Conservation (phyloP, 64 coral and sea anemone species). For the Porites lutea region DNA sequence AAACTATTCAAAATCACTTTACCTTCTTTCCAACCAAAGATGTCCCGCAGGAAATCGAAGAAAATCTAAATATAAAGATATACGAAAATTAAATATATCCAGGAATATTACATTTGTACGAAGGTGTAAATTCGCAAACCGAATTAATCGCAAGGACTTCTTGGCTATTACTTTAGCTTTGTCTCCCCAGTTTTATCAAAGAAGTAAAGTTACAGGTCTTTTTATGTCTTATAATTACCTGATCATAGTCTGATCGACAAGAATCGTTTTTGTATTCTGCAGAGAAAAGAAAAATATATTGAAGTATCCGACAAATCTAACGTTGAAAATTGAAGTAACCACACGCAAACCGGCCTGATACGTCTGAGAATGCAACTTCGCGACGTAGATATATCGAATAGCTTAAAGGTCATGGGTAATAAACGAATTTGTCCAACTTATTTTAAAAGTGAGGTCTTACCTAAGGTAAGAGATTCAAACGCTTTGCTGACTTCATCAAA, state of each 20-base stretch:
- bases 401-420: not conserved
- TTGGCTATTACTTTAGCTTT: not conserved
- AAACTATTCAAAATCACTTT: not conserved
- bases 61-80: slow-evolving; percentile 43
- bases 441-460: slow-evolving; percentile 16
- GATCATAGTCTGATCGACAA: not conserved
- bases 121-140: not conserved
- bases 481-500: slow-evolving; percentile 77
- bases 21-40: slow-evolving; percentile 64
- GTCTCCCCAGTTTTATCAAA: not conserved
- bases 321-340: not conserved
- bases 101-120: not conserved
- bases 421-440: not conserved
- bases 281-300: not conserved
- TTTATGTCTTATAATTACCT: not conserved
- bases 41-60: slow-evolving; percentile 71
- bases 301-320: not conserved
- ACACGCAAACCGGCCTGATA: not conserved
- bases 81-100: not conserved
- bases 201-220: not conserved
- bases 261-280: slow-evolving; percentile 46
- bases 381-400: not conserved
- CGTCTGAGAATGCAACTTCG: not conserved
- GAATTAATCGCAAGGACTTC: not conserved
- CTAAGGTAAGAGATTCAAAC: slow-evolving; percentile 57